phyloP scores from a whole-genome alignment of 2,797 vertebrate species.

The Siniperca scherzeri region DNA sequence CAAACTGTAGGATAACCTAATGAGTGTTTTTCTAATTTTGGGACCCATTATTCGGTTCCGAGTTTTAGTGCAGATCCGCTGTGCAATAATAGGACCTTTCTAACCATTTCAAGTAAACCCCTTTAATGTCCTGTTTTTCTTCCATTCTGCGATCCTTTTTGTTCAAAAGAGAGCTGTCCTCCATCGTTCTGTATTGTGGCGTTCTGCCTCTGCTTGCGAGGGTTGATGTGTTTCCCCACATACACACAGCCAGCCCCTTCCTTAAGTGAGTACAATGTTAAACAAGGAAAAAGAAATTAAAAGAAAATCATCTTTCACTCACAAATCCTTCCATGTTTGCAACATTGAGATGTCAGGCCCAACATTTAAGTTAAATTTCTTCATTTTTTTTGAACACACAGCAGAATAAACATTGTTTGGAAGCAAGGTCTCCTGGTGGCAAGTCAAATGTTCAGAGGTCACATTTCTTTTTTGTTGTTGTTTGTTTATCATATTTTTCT shows the following conservation, averaged over 20 bases:
- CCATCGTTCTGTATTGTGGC: conserved; percentile 77
- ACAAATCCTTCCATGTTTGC: conserved; percentile 82
- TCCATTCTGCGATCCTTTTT: conserved; percentile 67
- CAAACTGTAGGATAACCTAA: conserved; percentile 72
- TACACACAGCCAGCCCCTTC: conserved; percentile 49
- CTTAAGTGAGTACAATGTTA: conserved; percentile 72
- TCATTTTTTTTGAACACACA: conserved; percentile 82
- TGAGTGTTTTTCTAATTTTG: conserved; percentile 75
- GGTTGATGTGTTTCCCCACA: conserved; percentile 63
- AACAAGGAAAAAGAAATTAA: conserved; percentile 75
- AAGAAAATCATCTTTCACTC: conserved; percentile 74
- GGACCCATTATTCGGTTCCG: conserved; percentile 65
- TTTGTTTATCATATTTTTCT: conserved; percentile 66
- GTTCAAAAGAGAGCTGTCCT: conserved; percentile 71
- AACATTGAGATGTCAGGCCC: conserved; percentile 84
- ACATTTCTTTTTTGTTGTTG: conserved; percentile 70
- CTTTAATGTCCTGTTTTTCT: conserved; percentile 62
- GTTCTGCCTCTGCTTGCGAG: conserved; percentile 83
- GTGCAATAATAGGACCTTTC: conserved; percentile 70
- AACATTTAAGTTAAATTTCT: conserved; percentile 82
- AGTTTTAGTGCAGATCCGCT: conserved; percentile 78
- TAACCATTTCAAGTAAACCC: conserved; percentile 81
- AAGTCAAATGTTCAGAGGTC: conserved; percentile 90
- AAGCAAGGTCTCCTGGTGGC: conserved; percentile 94
- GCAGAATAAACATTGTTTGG: conserved; percentile 97